phyloP scores from a whole-genome alignment of 1,140 invertebrate genomes.

The Eriosoma lanigerum region DNA sequence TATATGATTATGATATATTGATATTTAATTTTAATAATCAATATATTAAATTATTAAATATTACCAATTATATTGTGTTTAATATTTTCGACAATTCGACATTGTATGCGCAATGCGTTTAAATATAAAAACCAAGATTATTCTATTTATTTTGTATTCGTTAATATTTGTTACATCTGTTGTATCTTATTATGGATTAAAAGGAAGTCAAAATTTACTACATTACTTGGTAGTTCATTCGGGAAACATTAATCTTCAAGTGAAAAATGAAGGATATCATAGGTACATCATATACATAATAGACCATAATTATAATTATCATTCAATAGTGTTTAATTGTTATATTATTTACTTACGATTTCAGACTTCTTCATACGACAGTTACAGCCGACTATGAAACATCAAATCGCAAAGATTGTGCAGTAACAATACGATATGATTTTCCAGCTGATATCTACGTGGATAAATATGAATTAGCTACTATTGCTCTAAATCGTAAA shows the following conservation, averaged over 20 bases:
- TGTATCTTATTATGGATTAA: constrained; percentile 11
- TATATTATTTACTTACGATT: background rate
- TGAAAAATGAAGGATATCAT: constrained; percentile 40
- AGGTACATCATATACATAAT: background rate
- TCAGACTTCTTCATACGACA: constrained; percentile 28
- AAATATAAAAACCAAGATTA: background rate
- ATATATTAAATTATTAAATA: no score
- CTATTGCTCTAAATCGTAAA: constrained; percentile 1
- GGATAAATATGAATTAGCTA: constrained; percentile 29
- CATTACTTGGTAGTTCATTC: constrained; percentile 19
- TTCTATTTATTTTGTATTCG: background rate
- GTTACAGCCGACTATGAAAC: constrained; percentile 26
- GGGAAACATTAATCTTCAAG: constrained; percentile 37
- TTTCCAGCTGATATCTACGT: constrained; percentile 46
- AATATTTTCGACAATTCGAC: background rate
- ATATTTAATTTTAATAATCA: no score
- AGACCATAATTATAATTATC: background rate
- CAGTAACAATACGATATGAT: constrained; percentile 25
- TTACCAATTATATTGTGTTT: background rate
- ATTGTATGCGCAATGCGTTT: background rate
- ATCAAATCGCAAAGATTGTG: constrained; percentile 33
- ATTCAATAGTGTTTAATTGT: no score
- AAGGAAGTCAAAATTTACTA: background rate
- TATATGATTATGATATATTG: no score
- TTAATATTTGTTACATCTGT: constrained; percentile 26